Percentiles rank a stretch among this genome's conserved stretches.
phyloP scores from a whole-genome alignment of 2,113 vertebrate species.

The Laticauda colubrina region DNA sequence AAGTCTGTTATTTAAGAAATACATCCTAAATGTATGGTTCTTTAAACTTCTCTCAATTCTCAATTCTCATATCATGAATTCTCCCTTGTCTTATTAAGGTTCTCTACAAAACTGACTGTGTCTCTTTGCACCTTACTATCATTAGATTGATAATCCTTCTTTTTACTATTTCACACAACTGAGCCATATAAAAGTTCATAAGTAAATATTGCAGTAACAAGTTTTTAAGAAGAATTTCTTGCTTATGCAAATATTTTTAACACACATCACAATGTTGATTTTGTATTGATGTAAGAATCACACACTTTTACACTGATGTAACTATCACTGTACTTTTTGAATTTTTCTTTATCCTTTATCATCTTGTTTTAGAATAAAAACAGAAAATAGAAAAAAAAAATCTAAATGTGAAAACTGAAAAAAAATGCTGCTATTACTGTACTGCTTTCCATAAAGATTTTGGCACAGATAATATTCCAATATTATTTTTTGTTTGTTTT shows the following conservation, averaged over 20 bases:
- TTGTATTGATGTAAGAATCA: background rate
- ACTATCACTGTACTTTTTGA: background rate
- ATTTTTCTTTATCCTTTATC: background rate
- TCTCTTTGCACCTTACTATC: background rate
- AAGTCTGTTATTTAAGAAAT: background rate
- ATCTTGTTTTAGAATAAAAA: background rate
- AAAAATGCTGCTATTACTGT: background rate
- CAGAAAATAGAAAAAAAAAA: background rate
- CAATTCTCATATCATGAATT: background rate
- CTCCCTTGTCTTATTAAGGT: background rate
- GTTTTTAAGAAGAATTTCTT: background rate
- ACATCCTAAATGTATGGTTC: background rate
- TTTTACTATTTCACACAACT: background rate
- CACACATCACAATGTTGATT: background rate
- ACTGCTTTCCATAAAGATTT: background rate
- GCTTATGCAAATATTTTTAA: background rate
- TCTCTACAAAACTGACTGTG: background rate
- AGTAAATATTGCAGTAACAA: background rate
- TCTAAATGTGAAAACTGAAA: background rate
- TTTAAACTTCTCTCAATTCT: background rate
- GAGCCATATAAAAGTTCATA: background rate
- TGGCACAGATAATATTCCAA: background rate
- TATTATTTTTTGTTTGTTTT: background rate
- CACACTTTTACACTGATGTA: background rate
- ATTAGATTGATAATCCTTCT: background rate